Percentiles rank a stretch among this genome's conserved stretches.
Evolutionary conservation across 2,888 invertebrate genomes (phyloP).

Genomic region (Amblyjoppa fuscipennis): DNA sequence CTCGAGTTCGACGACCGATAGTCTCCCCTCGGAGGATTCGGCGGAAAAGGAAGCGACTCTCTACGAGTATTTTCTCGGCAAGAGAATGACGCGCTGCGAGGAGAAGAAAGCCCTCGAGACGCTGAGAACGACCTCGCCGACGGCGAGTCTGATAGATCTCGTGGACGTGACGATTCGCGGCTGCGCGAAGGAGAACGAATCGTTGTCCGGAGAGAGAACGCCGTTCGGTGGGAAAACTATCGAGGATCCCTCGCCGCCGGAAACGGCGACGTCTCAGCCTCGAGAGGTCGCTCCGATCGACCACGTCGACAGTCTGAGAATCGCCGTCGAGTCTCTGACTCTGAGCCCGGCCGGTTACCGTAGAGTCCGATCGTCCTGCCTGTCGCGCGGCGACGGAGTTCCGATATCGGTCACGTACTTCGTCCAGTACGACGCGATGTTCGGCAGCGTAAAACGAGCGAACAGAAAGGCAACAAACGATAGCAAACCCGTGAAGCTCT

Average conservation of each 20-base stretch:
- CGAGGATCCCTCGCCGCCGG: slow-evolving; percentile 29
- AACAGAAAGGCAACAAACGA: slow-evolving; percentile 82
- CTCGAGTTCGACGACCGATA: slow-evolving; percentile 73
- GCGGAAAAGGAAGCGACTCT: slow-evolving; percentile 73
- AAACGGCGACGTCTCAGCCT: slow-evolving; percentile 1
- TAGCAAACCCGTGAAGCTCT: slow-evolving; percentile 81
- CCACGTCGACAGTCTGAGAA: slow-evolving; percentile 84
- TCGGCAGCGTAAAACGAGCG: slow-evolving; percentile 78
- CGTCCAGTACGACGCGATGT: slow-evolving; percentile 85
- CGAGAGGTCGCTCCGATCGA: slow-evolving; percentile 73
- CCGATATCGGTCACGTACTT: slow-evolving; percentile 84
- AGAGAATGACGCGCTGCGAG: slow-evolving; percentile 83
- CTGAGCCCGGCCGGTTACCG: slow-evolving; percentile 85
- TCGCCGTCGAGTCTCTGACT: slow-evolving; percentile 84
- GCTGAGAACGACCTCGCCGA: slow-evolving; percentile 83
- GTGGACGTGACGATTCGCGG: slow-evolving; percentile 72
- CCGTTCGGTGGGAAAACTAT: background rate
- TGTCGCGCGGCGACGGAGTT: slow-evolving; percentile 75
- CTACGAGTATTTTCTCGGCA: slow-evolving; percentile 80
- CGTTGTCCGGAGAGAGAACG: background rate
- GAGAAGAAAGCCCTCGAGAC: slow-evolving; percentile 84
- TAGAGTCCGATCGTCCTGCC: slow-evolving; percentile 81
- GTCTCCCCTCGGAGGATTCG: slow-evolving; percentile 60
- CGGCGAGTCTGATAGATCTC: slow-evolving; percentile 78
- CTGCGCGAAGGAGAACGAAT: slow-evolving; percentile 58